Base-by-base conservation (phyloP, 2,888 invertebrate species). In the Stramonita haemastoma region DNA sequence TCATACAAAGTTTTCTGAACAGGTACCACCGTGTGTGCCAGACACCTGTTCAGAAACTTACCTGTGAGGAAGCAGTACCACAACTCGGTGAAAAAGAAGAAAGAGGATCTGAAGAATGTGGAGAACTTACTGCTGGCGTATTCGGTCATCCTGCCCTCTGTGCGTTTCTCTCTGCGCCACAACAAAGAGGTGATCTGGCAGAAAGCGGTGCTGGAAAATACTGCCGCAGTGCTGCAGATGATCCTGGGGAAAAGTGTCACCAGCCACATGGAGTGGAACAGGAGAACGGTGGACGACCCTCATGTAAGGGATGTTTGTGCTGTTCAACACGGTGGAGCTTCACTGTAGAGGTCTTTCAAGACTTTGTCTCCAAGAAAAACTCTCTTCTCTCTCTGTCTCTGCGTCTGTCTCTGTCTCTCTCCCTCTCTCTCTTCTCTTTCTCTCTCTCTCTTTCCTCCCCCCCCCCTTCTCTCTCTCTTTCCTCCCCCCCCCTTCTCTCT, bases 51-150 rank as follows among this genome's bases (percentile, higher is more conserved):
- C 93, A 96, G 96, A 92, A 96, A 96, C 90, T 92, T 97, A 34
- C 97, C 97, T 29, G 97, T 97, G 0, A 95, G 97, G 29, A 96
- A 96, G 91, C 97, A 97, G 94, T 96, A 96, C 90, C 96, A 97
- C 89, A 96, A 95, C 88, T 95, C 96, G 46, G 93, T 94, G 0
- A 96, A 96, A 90, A 96, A 95, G 91, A 95, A 96, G 60, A 96
- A 95, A 91, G 97, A 97, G 88, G 97, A 97, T 90, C 91, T 97
- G 56, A 97, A 96, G 93, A 96, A 95, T 89, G 95, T 97, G 15
- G 97, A 97, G 94, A 95, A 94, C 34, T 92, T 97, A 5, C 93
- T 97, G 22, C 96, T 96, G 93, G 95, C 96, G 4, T 96, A 96
- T 92, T 96, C 96, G 2, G 95, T 97, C 83, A 96, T 97, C 87